Percentiles rank a stretch among this genome's conserved stretches.
Evolutionary conservation across 2,113 vertebrate genomes (phyloP).

Genomic region (Sminthopsis crassicaudata): DNA sequence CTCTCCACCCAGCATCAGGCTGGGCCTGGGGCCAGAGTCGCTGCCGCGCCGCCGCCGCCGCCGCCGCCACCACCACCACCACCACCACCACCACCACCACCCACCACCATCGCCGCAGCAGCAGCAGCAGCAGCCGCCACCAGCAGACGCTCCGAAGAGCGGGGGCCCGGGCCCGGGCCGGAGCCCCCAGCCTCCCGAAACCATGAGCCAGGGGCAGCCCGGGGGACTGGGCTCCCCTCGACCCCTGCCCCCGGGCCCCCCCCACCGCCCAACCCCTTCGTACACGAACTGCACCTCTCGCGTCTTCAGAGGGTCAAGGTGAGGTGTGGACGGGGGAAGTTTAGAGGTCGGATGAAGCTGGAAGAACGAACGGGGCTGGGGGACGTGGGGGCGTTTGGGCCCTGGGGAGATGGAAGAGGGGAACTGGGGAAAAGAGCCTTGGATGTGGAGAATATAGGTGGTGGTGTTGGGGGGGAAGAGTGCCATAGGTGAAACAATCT

Average conservation of each 20-base stretch:
- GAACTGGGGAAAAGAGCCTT: slow-evolving; percentile 18
- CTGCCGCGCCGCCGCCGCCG: background rate
- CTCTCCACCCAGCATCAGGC: slow-evolving; percentile 61
- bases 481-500: background rate
- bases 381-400: background rate
- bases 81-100: too few species aligned
- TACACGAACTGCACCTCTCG: slow-evolving; percentile 84
- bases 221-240: slow-evolving; percentile 61
- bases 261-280: slow-evolving; percentile 85
- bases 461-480: slow-evolving; percentile 51
- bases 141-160: background rate
- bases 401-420: background rate
- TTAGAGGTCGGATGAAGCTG: background rate
- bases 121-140: background rate
- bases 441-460: background rate
- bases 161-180: slow-evolving; percentile 49
- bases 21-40: slow-evolving; percentile 57
- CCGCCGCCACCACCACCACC: background rate
- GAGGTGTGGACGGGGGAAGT: slow-evolving; percentile 55
- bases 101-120: too few species aligned
- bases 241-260: slow-evolving; percentile 55
- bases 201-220: slow-evolving; percentile 68
- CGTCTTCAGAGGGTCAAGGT: slow-evolving; percentile 86
- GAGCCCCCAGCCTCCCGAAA: slow-evolving; percentile 57
- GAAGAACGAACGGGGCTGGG: background rate